phyloP scores from a whole-genome alignment of 2,888 invertebrate genomes.

The Harpalus rubripes region DNA sequence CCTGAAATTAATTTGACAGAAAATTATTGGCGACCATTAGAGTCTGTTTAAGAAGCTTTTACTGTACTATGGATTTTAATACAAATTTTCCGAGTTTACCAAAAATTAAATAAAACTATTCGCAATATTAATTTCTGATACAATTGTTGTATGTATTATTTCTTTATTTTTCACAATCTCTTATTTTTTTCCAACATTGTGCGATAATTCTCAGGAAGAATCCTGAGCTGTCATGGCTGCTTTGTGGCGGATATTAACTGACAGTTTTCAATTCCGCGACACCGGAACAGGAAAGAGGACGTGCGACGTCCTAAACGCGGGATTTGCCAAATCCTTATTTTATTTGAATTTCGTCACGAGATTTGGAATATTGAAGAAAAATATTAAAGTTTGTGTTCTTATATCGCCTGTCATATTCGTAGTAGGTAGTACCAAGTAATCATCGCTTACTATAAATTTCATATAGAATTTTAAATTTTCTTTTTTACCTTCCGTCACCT shows the following conservation, averaged over 20 bases:
- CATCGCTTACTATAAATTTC: too few relatives aligned
- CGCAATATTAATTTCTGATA: background rate
- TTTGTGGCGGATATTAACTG: conserved; percentile 21
- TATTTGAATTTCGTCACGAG: conserved; percentile 29
- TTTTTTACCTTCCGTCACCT: too few relatives aligned
- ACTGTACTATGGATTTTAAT: too few relatives aligned
- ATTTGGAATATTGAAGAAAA: conserved; percentile 10
- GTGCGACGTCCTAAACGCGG: conserved; percentile 20
- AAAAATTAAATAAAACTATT: too few relatives aligned
- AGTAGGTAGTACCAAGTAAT: background rate
- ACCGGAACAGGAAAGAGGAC: conserved; percentile 16
- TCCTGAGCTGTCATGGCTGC: background rate
- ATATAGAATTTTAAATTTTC: too few relatives aligned
- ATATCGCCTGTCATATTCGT: background rate
- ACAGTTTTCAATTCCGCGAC: conserved; percentile 45
- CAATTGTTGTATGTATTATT: background rate
- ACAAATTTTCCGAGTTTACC: too few relatives aligned
- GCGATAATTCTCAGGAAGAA: conserved; percentile 33
- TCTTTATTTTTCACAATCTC: background rate
- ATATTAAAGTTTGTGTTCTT: background rate
- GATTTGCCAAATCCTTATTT: conserved; percentile 8
- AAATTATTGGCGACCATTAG: too few relatives aligned
- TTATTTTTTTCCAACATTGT: conserved; percentile 10
- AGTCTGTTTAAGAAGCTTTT: too few relatives aligned
- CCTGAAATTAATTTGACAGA: too few relatives aligned